phyloP scores from a whole-genome alignment of 1,140 invertebrate species.

The Acromyrmex heyeri region DNA sequence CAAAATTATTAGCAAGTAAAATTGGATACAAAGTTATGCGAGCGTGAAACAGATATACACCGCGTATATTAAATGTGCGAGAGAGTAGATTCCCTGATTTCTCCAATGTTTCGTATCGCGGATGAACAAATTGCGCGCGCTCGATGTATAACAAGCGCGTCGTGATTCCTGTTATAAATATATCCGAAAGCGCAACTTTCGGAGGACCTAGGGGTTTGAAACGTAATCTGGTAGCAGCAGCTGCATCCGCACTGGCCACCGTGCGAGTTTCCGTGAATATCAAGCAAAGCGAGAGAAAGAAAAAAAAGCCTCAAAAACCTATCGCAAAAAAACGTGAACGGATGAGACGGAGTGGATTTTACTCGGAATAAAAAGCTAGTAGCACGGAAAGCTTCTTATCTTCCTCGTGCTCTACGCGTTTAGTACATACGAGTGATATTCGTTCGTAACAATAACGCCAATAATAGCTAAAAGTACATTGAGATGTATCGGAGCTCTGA shows the following conservation, averaged over 20 bases:
- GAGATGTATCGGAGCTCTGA: not conserved
- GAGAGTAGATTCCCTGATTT: conserved; percentile 7
- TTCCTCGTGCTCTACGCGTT: conserved; percentile 7
- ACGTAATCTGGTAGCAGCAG: conserved; percentile 7
- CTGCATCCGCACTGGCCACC: conserved; percentile 11
- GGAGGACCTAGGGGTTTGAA: conserved; percentile 27
- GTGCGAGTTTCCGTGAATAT: conserved; percentile 30
- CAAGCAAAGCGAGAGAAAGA: not conserved
- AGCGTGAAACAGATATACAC: conserved; percentile 35
- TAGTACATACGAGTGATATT: conserved; percentile 35
- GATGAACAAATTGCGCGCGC: conserved; percentile 41
- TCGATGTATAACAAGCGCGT: conserved; percentile 32
- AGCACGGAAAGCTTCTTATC: conserved; percentile 60
- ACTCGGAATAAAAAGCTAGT: conserved; percentile 31
- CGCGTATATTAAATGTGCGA: conserved; percentile 39
- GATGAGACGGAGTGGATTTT: conserved; percentile 54
- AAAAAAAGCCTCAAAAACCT: conserved; percentile 42
- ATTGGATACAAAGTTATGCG: conserved; percentile 47
- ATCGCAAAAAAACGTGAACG: conserved; percentile 55
- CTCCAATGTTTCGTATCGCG: conserved; percentile 27
- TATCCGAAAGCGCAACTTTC: conserved; percentile 42
- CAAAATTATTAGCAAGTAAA: conserved; percentile 37
- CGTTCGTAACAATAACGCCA: conserved; percentile 27
- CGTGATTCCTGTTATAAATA: conserved; percentile 39
- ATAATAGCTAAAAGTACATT: conserved; percentile 20